Evolutionary conservation across 2,888 invertebrate genomes (phyloP).

Genomic region (Polyommatus icarus): DNA sequence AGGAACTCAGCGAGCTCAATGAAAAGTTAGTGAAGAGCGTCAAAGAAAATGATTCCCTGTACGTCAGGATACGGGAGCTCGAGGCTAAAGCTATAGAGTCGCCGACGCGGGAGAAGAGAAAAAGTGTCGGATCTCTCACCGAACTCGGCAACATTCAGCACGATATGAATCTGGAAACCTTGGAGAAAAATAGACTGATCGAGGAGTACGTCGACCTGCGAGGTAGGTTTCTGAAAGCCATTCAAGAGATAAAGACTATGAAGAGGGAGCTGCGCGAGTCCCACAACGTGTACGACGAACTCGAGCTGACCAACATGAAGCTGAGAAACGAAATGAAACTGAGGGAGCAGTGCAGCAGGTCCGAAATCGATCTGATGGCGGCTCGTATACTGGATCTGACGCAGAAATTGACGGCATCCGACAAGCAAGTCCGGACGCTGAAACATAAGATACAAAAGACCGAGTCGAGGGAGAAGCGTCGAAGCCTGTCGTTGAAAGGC

Average conservation of each 20-base stretch:
- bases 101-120: constrained; percentile 79
- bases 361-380: constrained; percentile 89
- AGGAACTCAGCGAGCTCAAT: constrained; percentile 84
- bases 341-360: constrained; percentile 82
- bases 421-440: constrained; percentile 88
- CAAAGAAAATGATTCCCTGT: constrained; percentile 88
- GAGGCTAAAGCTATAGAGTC: constrained; percentile 81
- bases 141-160: constrained; percentile 90
- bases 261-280: constrained; percentile 90
- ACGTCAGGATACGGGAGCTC: constrained; percentile 85
- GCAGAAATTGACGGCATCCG: constrained; percentile 88
- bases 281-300: constrained; percentile 88
- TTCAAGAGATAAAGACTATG: constrained; percentile 90
- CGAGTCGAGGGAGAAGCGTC: constrained; percentile 88
- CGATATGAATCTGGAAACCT: constrained; percentile 85
- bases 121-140: constrained; percentile 88
- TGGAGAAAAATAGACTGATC: constrained; percentile 88
- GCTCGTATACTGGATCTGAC: constrained; percentile 92
- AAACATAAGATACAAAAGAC: constrained; percentile 90
- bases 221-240: constrained; percentile 89
- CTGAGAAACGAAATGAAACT: constrained; percentile 86
- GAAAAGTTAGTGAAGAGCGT: constrained; percentile 85
- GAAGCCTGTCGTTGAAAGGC: constrained; percentile 91
- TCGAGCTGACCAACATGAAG: constrained; percentile 89
- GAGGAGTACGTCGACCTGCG: constrained; percentile 90